Evolutionary conservation across 2,113 vertebrate genomes (phyloP).

Genomic region (Notarius lentiginosus): DNA sequence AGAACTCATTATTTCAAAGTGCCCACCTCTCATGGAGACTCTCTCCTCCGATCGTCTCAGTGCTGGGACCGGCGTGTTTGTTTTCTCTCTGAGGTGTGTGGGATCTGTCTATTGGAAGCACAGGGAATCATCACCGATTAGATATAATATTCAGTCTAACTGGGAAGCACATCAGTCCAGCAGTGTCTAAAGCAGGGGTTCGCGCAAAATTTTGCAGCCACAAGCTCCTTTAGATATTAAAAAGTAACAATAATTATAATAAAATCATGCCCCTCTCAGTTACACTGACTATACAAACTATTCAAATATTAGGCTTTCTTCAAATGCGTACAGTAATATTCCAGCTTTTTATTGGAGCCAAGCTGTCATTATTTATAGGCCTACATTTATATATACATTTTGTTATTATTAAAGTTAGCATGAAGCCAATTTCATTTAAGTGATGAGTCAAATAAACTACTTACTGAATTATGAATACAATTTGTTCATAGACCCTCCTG

Average conservation of each 20-base stretch:
- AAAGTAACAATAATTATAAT: not conserved
- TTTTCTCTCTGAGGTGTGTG: conserved; percentile 53
- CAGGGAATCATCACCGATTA: not conserved
- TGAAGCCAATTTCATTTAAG: not conserved
- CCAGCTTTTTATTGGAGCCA: not conserved
- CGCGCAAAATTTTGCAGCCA: not conserved
- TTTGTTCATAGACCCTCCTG: not conserved
- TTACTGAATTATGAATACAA: not conserved
- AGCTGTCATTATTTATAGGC: not conserved
- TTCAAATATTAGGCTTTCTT: not conserved
- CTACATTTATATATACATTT: not conserved
- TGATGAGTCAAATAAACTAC: not conserved
- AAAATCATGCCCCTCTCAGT: not conserved
- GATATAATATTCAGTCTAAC: not conserved
- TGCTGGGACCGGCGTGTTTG: conserved; percentile 47
- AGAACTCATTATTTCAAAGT: not conserved
- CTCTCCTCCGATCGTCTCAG: conserved; percentile 47
- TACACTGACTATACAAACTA: not conserved
- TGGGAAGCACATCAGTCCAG: not conserved
- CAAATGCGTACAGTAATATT: not conserved
- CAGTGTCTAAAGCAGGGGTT: too few species aligned
- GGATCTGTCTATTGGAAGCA: conserved; percentile 61
- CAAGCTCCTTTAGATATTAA: not conserved
- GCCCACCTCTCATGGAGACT: conserved; percentile 62
- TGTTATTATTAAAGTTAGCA: not conserved